phyloP scores from a whole-genome alignment of 1,140 invertebrate genomes.

The Eurosta solidaginis region DNA sequence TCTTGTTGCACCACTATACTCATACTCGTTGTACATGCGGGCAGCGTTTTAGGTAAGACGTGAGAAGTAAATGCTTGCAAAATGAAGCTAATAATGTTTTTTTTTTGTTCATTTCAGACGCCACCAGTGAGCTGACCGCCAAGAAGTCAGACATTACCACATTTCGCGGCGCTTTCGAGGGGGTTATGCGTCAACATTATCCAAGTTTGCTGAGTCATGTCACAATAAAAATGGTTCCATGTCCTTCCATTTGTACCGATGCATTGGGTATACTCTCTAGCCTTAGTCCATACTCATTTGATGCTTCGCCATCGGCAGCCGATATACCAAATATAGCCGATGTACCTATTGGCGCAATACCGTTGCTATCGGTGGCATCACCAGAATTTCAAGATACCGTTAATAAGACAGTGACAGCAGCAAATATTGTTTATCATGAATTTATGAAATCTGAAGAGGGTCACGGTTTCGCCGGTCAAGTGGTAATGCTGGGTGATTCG shows the following conservation, averaged over 20 bases:
- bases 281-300: conserved; percentile 92
- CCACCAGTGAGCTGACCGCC: conserved; percentile 83
- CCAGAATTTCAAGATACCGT: conserved; percentile 88
- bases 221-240: conserved; percentile 88
- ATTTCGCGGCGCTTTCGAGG: conserved; percentile 92
- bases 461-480: conserved; percentile 86
- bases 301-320: conserved; percentile 82
- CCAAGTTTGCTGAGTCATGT: conserved; percentile 88
- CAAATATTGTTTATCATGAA: conserved; percentile 88
- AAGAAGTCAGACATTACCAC: conserved; percentile 97
- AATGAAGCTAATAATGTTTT: too few species aligned
- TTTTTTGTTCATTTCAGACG: conserved; percentile 63
- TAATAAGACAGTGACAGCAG: conserved; percentile 75
- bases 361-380: conserved; percentile 84
- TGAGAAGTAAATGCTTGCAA: too few species aligned
- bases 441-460: conserved; percentile 92
- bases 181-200: conserved; percentile 94
- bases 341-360: conserved; percentile 92
- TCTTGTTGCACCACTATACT: conserved; percentile 81
- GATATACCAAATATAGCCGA: conserved; percentile 82
- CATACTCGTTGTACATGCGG: conserved; percentile 90
- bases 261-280: conserved; percentile 88
- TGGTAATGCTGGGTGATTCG: conserved; percentile 85
- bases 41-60: conserved; percentile 74
- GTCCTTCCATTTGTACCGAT: conserved; percentile 93